Conservation (phyloP, 2,113 vertebrate genomes). For the Seriola quinqueradiata region DNA sequence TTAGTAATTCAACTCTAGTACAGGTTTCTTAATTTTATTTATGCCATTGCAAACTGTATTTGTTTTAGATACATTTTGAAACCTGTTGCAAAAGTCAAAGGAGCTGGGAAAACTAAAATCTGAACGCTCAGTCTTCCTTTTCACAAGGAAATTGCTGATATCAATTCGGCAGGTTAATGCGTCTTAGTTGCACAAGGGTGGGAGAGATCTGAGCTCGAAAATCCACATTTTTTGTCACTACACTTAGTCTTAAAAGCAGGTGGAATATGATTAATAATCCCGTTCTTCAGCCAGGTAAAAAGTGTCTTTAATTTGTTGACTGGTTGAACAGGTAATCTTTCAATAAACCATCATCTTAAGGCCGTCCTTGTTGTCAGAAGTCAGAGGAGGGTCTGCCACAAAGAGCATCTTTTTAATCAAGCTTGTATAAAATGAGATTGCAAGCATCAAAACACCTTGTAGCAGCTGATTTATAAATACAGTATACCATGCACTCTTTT, state of each 20-base stretch:
- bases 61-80: not conserved
- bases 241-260: not conserved
- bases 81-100: not conserved
- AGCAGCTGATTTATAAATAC: not conserved
- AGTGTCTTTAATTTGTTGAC: no score
- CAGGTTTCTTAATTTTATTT: not conserved
- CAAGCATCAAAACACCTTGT: not conserved
- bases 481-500: not conserved
- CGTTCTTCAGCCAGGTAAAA: no score
- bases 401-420: not conserved
- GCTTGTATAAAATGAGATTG: not conserved
- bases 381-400: not conserved
- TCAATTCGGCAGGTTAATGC: not conserved
- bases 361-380: not conserved
- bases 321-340: not conserved
- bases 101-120: constrained; percentile 2
- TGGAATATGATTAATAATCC: not conserved
- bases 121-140: not conserved
- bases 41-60: not conserved
- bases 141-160: not conserved
- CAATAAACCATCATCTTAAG: constrained; percentile 4
- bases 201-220: not conserved
- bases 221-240: no score
- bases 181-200: not conserved
- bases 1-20: not conserved